phyloP scores from a whole-genome alignment of 2,113 vertebrate species.

The Telmatochromis sp. region DNA sequence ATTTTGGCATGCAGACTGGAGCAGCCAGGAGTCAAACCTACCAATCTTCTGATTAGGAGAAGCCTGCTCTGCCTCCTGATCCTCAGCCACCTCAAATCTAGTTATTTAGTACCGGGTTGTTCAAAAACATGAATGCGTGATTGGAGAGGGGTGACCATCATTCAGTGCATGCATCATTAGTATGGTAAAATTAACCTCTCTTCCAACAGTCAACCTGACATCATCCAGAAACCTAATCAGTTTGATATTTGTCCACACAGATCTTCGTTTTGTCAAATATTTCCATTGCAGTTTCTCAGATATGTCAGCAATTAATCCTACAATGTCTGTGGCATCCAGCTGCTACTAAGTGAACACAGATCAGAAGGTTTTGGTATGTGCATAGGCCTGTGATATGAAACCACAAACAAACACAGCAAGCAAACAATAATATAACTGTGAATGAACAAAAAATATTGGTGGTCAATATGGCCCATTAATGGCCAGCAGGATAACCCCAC shows the following conservation, averaged over 20 bases:
- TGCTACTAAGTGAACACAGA: neutral
- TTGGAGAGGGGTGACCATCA: neutral
- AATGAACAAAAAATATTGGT: neutral
- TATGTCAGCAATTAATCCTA: constrained; percentile 4
- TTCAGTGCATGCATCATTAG: neutral
- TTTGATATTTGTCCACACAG: neutral
- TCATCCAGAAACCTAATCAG: neutral
- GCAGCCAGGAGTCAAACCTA: neutral
- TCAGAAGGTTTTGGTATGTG: neutral
- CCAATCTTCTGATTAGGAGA: neutral
- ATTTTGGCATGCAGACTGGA: neutral
- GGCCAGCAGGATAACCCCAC: neutral
- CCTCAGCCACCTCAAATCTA: neutral
- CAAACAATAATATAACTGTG: neutral
- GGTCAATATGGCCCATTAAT: neutral
- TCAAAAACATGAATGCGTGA: neutral
- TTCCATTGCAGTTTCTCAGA: neutral
- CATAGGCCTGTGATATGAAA: neutral
- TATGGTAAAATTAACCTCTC: neutral
- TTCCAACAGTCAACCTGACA: neutral
- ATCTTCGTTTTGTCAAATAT: neutral
- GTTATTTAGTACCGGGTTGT: neutral
- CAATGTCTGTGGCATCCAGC: neutral
- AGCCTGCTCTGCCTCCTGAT: neutral
- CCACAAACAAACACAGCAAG: neutral